These are phyloP conservation scores for Anastatus disparis DNA, from an alignment of 1,140 invertebrate genomes.

Conservation along the genomic window DNA sequence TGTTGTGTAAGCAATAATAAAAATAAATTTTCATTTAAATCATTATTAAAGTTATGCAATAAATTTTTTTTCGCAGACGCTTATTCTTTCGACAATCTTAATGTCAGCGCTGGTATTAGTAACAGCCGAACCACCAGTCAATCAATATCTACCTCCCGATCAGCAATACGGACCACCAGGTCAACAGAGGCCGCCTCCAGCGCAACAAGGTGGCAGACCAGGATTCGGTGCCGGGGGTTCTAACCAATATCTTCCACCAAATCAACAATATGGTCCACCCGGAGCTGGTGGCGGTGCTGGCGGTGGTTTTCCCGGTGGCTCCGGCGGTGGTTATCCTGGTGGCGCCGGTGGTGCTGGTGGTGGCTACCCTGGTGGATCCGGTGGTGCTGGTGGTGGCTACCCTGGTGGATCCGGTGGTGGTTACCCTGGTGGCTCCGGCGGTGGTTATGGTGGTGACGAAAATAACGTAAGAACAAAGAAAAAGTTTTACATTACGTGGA, in stretches of 20 bases:
- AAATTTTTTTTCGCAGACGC: constrained; percentile 42
- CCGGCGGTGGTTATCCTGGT: constrained; percentile 49
- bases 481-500: no score
- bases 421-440: constrained; percentile 45
- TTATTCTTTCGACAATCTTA: constrained; percentile 45
- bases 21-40: neutral
- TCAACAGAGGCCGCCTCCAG: constrained; percentile 37
- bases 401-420: constrained; percentile 48
- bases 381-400: constrained; percentile 43
- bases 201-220: constrained; percentile 47
- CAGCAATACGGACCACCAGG: constrained; percentile 53
- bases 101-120: constrained; percentile 40
- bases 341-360: neutral
- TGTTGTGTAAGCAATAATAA: neutral
- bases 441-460: constrained; percentile 58
- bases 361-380: no score
- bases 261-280: constrained; percentile 45
- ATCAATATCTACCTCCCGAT: constrained; percentile 69
- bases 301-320: constrained; percentile 9
- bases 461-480: constrained; percentile 64
- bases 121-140: constrained; percentile 60
- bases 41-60: constrained; percentile 2
- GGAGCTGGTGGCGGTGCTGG: neutral
- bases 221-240: constrained; percentile 57
- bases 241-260: constrained; percentile 69